A percentile compares a stretch with the other conserved stretches of the same genome.
Evolutionary conservation across 2,888 invertebrate species (phyloP).

Genomic region (Watsonalla cultraria): DNA sequence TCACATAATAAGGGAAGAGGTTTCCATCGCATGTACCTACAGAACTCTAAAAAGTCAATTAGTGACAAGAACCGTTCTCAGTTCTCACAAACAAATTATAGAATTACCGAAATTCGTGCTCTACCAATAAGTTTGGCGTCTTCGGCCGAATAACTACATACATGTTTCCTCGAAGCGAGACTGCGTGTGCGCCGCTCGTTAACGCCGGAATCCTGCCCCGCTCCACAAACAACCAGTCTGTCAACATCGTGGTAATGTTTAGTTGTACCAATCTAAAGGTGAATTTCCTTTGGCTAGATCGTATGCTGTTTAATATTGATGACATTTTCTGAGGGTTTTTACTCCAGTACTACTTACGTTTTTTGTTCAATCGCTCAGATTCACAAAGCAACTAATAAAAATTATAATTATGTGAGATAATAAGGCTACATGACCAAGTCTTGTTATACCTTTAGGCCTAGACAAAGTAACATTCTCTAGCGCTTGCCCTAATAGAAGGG

Average conservation of each 20-base stretch:
- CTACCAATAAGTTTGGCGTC: slow-evolving; percentile 4
- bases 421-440: no score
- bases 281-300: background rate
- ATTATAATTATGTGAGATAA: no score
- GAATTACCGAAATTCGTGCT: background rate
- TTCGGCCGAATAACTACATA: slow-evolving; percentile 8
- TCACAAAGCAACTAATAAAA: no score
- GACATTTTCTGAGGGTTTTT: background rate
- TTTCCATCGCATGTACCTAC: no score
- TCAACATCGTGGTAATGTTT: slow-evolving; percentile 2
- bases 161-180: slow-evolving; percentile 30
- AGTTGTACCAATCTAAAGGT: background rate
- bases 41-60: background rate
- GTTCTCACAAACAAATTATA: background rate
- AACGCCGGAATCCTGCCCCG: slow-evolving; percentile 62
- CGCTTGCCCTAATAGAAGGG: no score
- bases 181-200: slow-evolving; percentile 66
- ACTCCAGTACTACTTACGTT: background rate
- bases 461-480: no score
- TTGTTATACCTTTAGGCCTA: no score
- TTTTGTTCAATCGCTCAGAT: no score
- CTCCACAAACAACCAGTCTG: slow-evolving; percentile 47
- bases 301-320: background rate
- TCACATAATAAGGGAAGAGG: no score
- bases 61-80: background rate